Evolutionary conservation across 2,797 vertebrate genomes (phyloP), one percentile per base, ranked within the genome.

Genomic region (Gadopsis bispinosus): DNA sequence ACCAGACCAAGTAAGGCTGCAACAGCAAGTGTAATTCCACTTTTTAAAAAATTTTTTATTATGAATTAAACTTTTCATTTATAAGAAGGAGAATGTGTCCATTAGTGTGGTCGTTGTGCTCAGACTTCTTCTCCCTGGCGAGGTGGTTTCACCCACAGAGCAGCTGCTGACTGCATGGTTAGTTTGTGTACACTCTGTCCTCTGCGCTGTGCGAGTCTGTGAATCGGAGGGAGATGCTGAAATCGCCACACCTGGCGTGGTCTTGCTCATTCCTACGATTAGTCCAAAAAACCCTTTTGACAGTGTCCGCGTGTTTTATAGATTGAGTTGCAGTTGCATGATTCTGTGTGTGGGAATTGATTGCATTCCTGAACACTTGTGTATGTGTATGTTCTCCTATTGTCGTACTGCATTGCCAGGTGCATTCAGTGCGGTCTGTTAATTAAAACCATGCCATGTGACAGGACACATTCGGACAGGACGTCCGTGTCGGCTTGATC

Each of bases 401-500:
- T 33, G 7, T 35, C 60, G 35, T 22, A 7, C 7, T 80, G n/a
- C n/a, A n/a, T 43, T 47, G 69, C 37, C 69, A 31, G 51, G 58
- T 58, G 41, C 66, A 56, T 64, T 58, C 55, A 71, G 35, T 37
- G 47, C n/a, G 1, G n/a, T 48, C 29, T 64, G n/a, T 64, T 72
- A 78, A 77, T 67, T 77, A 22, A 68, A 63, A 86, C 10, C 75
- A 53, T 78, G 64, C 67, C 73, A 22, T 58, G 51, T 51, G 43
- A 69, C 63, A 64, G 64, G 69, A 37, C 60, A 19, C 31, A 60
- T 48, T 61, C 53, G 72, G 69, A 66, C 55, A 54, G 75, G 75
- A 59, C 69, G 26, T 45, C 72, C 61, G 16, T 47, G 67, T 68
- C 55, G 64, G 68, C 75, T 79, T 77, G 67, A 75, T 88, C 68